Evolutionary conservation across 2,888 invertebrate species (phyloP).

Genomic region (Acanthoscelides obtectus): DNA sequence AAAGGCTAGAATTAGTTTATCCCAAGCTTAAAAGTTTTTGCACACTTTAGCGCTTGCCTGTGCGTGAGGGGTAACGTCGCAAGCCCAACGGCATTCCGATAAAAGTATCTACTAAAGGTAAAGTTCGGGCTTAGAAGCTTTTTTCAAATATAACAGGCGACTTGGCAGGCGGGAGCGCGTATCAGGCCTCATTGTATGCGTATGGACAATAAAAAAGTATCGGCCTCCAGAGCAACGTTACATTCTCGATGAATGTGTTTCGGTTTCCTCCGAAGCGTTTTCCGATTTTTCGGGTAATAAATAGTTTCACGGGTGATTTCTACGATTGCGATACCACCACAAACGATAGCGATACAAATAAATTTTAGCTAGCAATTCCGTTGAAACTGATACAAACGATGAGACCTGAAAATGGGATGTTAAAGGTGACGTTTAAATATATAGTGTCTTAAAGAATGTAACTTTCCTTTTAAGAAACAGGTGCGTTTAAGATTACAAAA

Average conservation of each 20-base stretch:
- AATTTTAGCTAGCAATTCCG: neutral
- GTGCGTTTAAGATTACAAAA: too few relatives aligned
- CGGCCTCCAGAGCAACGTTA: neutral
- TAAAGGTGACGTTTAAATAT: too few relatives aligned
- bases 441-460: too few relatives aligned
- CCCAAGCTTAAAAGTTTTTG: too few relatives aligned
- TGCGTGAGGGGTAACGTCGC: too few relatives aligned
- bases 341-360: neutral
- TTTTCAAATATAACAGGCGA: neutral
- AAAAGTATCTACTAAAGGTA: too few relatives aligned
- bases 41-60: too few relatives aligned
- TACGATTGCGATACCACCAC: neutral
- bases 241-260: neutral
- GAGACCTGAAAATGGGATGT: too few relatives aligned
- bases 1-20: too few relatives aligned
- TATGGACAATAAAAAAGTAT: neutral
- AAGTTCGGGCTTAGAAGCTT: too few relatives aligned
- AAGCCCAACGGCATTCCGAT: too few relatives aligned
- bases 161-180: neutral
- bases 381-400: neutral
- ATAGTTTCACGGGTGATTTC: neutral
- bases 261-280: neutral
- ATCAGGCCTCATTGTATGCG: neutral
- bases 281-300: neutral
- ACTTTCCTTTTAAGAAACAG: too few relatives aligned